phyloP scores from a whole-genome alignment of 2,888 invertebrate genomes.

The Drosophila glabriapex region DNA sequence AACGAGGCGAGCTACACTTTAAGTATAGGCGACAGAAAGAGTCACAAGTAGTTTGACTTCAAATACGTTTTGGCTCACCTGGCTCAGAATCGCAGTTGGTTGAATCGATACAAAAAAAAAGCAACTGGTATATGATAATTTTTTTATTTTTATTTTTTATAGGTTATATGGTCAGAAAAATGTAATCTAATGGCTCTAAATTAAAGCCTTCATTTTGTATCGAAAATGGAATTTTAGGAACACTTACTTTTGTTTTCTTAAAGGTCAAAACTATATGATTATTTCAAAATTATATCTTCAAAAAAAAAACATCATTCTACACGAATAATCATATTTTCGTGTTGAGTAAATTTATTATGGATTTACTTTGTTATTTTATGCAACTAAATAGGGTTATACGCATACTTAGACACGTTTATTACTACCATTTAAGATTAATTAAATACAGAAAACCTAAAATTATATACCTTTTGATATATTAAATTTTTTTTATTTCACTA shows the following conservation, averaged over 20 bases:
- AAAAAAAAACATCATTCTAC: not conserved
- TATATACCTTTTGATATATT: no score
- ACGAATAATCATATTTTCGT: not conserved
- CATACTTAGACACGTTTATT: not conserved
- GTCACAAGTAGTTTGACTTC: not conserved
- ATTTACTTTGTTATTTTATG: not conserved
- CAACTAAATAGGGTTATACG: not conserved
- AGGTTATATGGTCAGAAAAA: not conserved
- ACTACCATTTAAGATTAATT: not conserved
- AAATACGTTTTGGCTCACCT: not conserved
- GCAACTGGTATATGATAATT: not conserved
- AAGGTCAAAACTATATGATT: not conserved
- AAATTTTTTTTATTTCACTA: no score
- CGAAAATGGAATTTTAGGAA: not conserved
- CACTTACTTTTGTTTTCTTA: not conserved
- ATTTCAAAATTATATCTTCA: not conserved
- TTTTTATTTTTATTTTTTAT: not conserved
- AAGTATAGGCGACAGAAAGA: slow-evolving; percentile 41
- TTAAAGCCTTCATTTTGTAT: not conserved
- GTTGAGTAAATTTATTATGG: not conserved
- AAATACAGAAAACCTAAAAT: not conserved
- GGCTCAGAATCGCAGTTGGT: not conserved
- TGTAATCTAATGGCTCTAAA: not conserved
- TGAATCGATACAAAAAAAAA: not conserved
- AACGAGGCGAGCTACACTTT: slow-evolving; percentile 48